phyloP scores from a whole-genome alignment of 2,113 vertebrate genomes.

The Nipponia nippon region DNA sequence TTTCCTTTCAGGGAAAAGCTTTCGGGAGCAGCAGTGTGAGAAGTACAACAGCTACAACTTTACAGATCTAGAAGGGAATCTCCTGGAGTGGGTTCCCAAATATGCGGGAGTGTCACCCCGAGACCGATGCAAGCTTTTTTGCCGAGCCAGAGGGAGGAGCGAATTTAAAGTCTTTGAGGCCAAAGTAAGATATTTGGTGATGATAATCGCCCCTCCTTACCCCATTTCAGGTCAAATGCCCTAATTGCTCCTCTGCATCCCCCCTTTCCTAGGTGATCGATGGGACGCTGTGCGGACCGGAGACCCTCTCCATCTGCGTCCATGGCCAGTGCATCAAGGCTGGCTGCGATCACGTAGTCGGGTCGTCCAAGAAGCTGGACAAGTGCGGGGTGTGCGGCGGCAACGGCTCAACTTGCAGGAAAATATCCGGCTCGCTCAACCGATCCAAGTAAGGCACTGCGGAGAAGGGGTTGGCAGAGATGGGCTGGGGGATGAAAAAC shows the following conservation, averaged over 20 bases:
- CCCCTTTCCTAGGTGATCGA: conserved; percentile 83
- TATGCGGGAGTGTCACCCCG: conserved; percentile 89
- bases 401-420: conserved; percentile 85
- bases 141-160: conserved; percentile 84
- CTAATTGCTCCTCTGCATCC: background rate
- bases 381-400: conserved; percentile 93
- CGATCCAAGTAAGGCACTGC: conserved; percentile 78
- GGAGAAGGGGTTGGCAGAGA: background rate
- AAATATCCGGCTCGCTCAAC: conserved; percentile 87
- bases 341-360: conserved; percentile 90
- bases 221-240: background rate
- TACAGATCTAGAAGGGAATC: conserved; percentile 81
- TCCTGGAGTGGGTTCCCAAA: conserved; percentile 92
- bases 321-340: conserved; percentile 96
- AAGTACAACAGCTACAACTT: conserved; percentile 87
- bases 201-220: background rate
- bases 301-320: conserved; percentile 92
- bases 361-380: conserved; percentile 90
- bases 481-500: background rate
- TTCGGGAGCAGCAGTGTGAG: conserved; percentile 94
- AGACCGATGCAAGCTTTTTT: conserved; percentile 94
- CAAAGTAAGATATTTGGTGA: conserved; percentile 77
- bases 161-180: conserved; percentile 96
- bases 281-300: conserved; percentile 90
- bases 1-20: conserved; percentile 83